Conservation (phyloP, 2,888 invertebrate genomes). For the Acrocyrtus sp. region DNA sequence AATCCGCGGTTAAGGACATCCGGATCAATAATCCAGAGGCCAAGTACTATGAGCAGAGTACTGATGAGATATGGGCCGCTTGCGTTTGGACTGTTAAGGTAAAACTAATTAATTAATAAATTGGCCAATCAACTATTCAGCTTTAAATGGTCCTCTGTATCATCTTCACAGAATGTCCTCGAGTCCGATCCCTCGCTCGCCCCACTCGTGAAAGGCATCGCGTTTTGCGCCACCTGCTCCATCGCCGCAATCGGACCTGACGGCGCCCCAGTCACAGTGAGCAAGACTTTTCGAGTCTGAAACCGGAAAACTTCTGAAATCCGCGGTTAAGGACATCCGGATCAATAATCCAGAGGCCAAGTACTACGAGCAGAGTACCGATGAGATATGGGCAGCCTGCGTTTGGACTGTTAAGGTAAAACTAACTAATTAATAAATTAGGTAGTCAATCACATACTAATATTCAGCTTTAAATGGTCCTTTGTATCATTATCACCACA, state of each 20-base stretch:
- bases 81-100: conserved; percentile 82
- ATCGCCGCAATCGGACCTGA: conserved; percentile 81
- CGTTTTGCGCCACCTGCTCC: conserved; percentile 86
- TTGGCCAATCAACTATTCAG: too few species aligned
- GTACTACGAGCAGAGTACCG: conserved; percentile 91
- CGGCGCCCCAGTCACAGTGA: conserved; percentile 79
- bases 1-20: conserved; percentile 74
- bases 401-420: conserved; percentile 81
- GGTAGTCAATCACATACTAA: too few species aligned
- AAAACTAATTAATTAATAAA: too few species aligned
- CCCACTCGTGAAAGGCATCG: conserved; percentile 9
- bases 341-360: conserved; percentile 82
- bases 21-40: conserved; percentile 81
- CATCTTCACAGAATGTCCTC: not conserved
- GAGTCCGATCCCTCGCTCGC: not conserved
- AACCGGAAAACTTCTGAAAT: conserved; percentile 75
- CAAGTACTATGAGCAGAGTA: conserved; percentile 90
- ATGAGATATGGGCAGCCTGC: conserved; percentile 86
- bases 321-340: conserved; percentile 61
- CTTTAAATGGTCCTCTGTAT: too few species aligned
- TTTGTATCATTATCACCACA: too few species aligned
- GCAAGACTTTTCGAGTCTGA: conserved; percentile 75
- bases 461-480: too few species aligned
- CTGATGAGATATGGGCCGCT: conserved; percentile 86
- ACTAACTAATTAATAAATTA: too few species aligned